Percentiles rank a stretch among this genome's conserved stretches.
Conservation (phyloP, 2,888 invertebrate genomes). For the Mythimna albipuncta region DNA sequence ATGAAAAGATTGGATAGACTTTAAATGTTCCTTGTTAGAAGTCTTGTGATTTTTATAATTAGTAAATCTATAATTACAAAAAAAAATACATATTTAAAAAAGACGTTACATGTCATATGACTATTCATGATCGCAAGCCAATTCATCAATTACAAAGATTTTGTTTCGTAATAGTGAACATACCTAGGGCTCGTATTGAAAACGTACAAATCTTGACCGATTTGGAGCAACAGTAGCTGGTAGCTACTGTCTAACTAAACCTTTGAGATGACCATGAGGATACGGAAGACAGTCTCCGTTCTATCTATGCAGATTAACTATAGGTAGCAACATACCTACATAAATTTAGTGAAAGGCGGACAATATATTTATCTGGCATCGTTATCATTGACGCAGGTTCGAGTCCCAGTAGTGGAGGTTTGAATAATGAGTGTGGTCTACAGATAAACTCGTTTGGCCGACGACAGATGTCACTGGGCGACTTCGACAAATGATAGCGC, state of each 20-base stretch:
- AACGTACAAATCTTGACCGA: not conserved
- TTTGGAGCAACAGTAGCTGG: conserved; percentile 12
- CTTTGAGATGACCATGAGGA: conserved; percentile 53
- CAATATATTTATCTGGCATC: conserved; percentile 67
- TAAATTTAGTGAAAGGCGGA: conserved; percentile 68
- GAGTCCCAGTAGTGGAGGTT: conserved; percentile 74
- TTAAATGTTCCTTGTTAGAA: not conserved
- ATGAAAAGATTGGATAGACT: not conserved
- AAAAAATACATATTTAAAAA: too few species aligned
- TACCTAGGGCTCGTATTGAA: not conserved
- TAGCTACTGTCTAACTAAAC: not conserved
- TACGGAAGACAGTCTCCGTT: conserved; percentile 57
- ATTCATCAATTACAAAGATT: not conserved
- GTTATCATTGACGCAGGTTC: conserved; percentile 72
- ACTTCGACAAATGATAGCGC: conserved; percentile 83
- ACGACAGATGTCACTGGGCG: conserved; percentile 82
- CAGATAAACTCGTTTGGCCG: conserved; percentile 81
- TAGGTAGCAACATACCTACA: conserved; percentile 49
- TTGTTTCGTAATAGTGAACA: not conserved
- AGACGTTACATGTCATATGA: too few species aligned
- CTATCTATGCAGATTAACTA: conserved; percentile 50
- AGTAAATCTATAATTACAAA: too few species aligned
- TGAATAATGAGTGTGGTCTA: conserved; percentile 79
- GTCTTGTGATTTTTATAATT: too few species aligned
- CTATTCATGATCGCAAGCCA: not conserved